These are phyloP conservation scores for Lepilemur ruficaudatus DNA, from an alignment of 2,797 vertebrate species.

Conservation along the genomic window DNA sequence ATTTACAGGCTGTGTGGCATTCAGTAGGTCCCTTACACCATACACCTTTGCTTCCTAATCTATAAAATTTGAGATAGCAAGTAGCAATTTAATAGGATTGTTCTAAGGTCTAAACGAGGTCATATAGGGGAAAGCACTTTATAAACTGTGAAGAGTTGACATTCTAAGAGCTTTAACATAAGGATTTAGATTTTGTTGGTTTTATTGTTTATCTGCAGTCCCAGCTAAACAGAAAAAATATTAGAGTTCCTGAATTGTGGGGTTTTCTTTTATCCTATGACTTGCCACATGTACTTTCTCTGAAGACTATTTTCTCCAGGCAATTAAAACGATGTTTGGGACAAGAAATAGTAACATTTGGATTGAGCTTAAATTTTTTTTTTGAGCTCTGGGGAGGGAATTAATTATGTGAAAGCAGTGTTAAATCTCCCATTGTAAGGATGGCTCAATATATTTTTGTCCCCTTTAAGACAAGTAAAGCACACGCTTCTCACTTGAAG, in stretches of 20 bases:
- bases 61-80: neutral
- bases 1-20: neutral
- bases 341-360: neutral
- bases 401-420: neutral
- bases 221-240: neutral
- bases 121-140: neutral
- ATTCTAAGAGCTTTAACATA: neutral
- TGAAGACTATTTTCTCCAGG: neutral
- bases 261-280: neutral
- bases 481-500: neutral
- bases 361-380: neutral
- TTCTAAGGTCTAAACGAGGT: conserved; percentile 8
- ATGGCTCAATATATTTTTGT: neutral
- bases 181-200: neutral
- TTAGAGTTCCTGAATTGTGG: neutral
- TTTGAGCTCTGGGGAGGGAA: neutral
- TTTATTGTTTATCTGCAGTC: neutral
- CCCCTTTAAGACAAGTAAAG: neutral
- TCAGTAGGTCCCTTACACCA: neutral
- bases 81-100: neutral
- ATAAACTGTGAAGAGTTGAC: neutral
- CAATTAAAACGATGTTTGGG: neutral
- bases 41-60: neutral
- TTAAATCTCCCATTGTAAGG: neutral
- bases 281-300: neutral